These are phyloP conservation scores for Hyposmocoma kahamanoa DNA, from an alignment of 1,140 invertebrate species.

Conservation along the genomic window DNA sequence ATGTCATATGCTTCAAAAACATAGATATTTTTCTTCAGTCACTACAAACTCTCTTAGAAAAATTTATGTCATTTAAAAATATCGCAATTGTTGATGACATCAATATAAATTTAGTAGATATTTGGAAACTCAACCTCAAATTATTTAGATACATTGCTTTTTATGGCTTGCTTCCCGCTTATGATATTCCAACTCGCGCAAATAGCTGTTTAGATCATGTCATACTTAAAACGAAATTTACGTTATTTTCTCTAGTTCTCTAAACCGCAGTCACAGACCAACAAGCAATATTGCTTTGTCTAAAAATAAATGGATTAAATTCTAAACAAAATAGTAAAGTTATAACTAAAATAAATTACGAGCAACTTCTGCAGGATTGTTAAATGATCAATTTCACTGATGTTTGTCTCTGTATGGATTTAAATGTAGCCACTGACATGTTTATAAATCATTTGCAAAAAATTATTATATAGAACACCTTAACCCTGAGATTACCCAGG, in stretches of 20 bases:
- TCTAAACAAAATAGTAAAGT: not conserved
- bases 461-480: not conserved
- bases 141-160: not conserved
- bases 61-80: not conserved
- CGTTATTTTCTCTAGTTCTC: not conserved
- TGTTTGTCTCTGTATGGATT: not conserved
- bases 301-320: not conserved
- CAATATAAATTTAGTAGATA: not conserved
- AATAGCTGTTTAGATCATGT: not conserved
- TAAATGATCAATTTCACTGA: not conserved
- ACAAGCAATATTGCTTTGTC: not conserved
- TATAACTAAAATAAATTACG: not conserved
- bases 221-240: not conserved
- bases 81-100: too few species aligned
- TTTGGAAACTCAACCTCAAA: not conserved
- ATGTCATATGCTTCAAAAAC: not conserved
- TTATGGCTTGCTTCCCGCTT: not conserved
- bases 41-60: not conserved
- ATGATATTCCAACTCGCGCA: not conserved
- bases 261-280: not conserved
- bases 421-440: not conserved
- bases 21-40: not conserved
- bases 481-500: not conserved
- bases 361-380: not conserved
- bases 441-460: not conserved